Evolutionary conservation across 2,113 vertebrate species (phyloP).

Genomic region (Calypte anna): DNA sequence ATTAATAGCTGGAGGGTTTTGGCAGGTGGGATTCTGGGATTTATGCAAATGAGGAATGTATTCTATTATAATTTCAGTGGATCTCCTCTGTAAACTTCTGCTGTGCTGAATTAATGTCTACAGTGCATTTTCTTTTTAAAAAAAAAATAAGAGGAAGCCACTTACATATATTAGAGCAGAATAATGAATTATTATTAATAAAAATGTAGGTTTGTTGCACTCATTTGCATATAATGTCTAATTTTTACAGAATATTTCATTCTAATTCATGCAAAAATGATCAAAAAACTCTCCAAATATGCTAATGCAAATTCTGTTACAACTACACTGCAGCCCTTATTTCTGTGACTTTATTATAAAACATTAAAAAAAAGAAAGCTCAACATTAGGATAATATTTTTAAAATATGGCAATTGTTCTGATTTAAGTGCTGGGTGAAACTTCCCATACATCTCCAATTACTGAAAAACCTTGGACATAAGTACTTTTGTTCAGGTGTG

Average conservation of each 20-base stretch:
- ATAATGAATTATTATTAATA: conserved; percentile 80
- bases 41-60: conserved; percentile 72
- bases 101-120: conserved; percentile 76
- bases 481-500: background rate
- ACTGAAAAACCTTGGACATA: conserved; percentile 22
- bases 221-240: conserved; percentile 81
- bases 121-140: conserved; percentile 5
- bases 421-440: conserved; percentile 31
- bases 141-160: conserved; percentile 32
- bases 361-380: conserved; percentile 53
- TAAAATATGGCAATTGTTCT: conserved; percentile 64
- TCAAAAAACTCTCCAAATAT: conserved; percentile 76
- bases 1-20: conserved; percentile 76
- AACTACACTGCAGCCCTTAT: conserved; percentile 66
- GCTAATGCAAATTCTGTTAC: conserved; percentile 72
- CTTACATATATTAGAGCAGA: conserved; percentile 70
- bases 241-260: conserved; percentile 77
- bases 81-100: conserved; percentile 76
- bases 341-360: conserved; percentile 73
- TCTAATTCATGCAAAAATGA: conserved; percentile 76
- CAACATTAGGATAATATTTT: conserved; percentile 69
- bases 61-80: conserved; percentile 69
- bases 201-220: conserved; percentile 69
- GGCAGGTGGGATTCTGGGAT: conserved; percentile 75
- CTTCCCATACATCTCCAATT: conserved; percentile 17